Percentiles rank a stretch among this genome's conserved stretches.
Evolutionary conservation across 2,113 vertebrate species (phyloP).

Genomic region (Lontra canadensis): DNA sequence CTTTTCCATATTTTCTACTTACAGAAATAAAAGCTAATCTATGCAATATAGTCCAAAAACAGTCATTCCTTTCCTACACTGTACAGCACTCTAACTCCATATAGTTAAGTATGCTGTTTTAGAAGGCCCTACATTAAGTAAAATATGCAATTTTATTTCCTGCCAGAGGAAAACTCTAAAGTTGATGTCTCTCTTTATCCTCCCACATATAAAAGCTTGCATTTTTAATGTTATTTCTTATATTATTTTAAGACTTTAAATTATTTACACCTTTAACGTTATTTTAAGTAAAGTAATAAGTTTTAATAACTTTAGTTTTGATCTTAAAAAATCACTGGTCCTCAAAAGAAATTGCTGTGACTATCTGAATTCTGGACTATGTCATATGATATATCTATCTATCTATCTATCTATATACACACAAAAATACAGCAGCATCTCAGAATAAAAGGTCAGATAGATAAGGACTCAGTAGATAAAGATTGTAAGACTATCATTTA

Average conservation of each 20-base stretch:
- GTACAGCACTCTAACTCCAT: slow-evolving; percentile 23
- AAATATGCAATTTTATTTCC: slow-evolving; percentile 42
- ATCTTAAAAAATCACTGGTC: slow-evolving; percentile 70
- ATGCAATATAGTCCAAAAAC: background rate
- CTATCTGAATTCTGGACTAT: slow-evolving; percentile 52
- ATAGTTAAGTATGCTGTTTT: slow-evolving; percentile 40
- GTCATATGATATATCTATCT: slow-evolving; percentile 10
- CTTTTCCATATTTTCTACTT: slow-evolving; percentile 22
- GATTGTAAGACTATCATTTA: slow-evolving; percentile 66
- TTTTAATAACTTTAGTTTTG: slow-evolving; percentile 65
- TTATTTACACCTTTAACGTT: slow-evolving; percentile 25
- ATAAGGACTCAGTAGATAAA: slow-evolving; percentile 44
- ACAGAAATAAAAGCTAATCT: background rate
- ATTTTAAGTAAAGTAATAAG: slow-evolving; percentile 56
- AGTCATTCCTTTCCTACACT: background rate
- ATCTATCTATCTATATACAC: background rate
- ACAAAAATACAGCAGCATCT: slow-evolving; percentile 37
- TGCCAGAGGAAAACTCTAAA: slow-evolving; percentile 48
- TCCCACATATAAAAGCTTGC: slow-evolving; percentile 40
- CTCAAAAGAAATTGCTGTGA: slow-evolving; percentile 55
- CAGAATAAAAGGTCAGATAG: slow-evolving; percentile 44
- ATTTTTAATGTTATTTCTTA: slow-evolving; percentile 58
- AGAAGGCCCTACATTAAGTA: slow-evolving; percentile 35
- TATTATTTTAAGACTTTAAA: background rate
- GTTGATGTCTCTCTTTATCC: slow-evolving; percentile 40